Percentiles rank a stretch among this genome's conserved stretches.
Conservation (phyloP, 2,888 invertebrate genomes). For the Trypoxylon attenuatum region DNA sequence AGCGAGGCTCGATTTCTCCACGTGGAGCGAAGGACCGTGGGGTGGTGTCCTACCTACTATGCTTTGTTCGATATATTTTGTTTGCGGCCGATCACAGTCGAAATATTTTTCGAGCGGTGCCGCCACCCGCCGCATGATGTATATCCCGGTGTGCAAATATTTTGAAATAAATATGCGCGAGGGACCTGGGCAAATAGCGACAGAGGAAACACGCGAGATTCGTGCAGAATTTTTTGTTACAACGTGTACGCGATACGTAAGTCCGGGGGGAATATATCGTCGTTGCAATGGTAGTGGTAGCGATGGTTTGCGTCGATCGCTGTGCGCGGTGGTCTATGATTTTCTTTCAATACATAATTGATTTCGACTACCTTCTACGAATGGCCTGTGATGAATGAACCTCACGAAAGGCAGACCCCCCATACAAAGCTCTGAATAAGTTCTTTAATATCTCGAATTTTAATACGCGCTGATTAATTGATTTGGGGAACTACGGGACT, state of each 20-base stretch:
- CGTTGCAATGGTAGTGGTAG: too few relatives aligned
- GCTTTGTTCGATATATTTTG: too few relatives aligned
- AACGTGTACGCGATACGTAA: too few relatives aligned
- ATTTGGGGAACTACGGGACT: conserved; percentile 19
- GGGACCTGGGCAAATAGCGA: conserved; percentile 26
- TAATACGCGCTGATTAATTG: conserved; percentile 31
- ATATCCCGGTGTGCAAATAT: conserved; percentile 18
- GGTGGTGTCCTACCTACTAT: too few relatives aligned
- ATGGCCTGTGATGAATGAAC: conserved; percentile 17
- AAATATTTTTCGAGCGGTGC: background rate
- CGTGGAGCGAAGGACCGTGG: too few relatives aligned
- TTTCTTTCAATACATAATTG: conserved; percentile 30
- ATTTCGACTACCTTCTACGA: conserved; percentile 26
- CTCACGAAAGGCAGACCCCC: conserved; percentile 14
- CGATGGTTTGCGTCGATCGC: too few relatives aligned
- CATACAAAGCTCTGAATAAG: conserved; percentile 16
- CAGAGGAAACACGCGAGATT: too few relatives aligned
- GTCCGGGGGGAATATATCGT: too few relatives aligned
- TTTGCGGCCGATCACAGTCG: too few relatives aligned
- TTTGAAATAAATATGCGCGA: conserved; percentile 33
- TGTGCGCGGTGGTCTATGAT: too few relatives aligned
- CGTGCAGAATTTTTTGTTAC: too few relatives aligned
- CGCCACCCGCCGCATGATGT: conserved; percentile 1
- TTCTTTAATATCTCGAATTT: conserved; percentile 12
- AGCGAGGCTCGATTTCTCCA: too few relatives aligned